Conservation (phyloP, 2,113 vertebrate genomes). For the Atrichornis clamosus region DNA sequence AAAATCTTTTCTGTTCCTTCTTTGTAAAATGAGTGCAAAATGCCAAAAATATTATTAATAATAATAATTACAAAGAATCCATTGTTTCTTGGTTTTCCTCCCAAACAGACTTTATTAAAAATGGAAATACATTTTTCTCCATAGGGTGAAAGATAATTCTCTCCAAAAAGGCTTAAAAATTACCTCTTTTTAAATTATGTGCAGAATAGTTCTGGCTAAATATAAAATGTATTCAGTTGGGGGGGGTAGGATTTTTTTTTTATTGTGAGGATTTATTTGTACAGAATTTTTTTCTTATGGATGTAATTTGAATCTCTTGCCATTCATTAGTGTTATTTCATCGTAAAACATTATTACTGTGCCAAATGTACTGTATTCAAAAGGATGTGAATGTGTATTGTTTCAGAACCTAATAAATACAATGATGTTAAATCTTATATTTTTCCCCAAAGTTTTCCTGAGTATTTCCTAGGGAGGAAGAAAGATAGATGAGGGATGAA, state of each 20-base stretch:
- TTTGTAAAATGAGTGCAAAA: conserved; percentile 64
- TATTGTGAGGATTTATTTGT: conserved; percentile 94
- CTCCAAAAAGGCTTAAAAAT: conserved; percentile 72
- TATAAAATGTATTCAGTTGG: conserved; percentile 77
- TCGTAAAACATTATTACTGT: conserved; percentile 91
- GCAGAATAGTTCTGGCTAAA: conserved; percentile 81
- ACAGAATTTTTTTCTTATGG: conserved; percentile 82
- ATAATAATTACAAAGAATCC: conserved; percentile 59
- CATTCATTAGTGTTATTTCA: conserved; percentile 89
- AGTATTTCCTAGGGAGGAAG: conserved; percentile 27
- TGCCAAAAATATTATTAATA: conserved; percentile 58
- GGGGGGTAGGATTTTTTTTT: conserved; percentile 62
- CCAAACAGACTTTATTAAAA: conserved; percentile 46
- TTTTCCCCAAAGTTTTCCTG: conserved; percentile 42
- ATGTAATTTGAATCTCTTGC: conserved; percentile 86
- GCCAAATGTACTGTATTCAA: conserved; percentile 99
- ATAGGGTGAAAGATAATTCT: conserved; percentile 66
- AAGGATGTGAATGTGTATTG: conserved; percentile 96
- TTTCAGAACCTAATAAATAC: conserved; percentile 95
- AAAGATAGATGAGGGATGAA: not conserved
- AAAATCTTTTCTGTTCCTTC: conserved; percentile 64
- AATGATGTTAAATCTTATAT: conserved; percentile 80
- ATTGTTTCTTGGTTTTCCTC: conserved; percentile 53
- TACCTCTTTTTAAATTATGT: conserved; percentile 86
- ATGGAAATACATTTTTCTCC: conserved; percentile 62